Percentiles rank a stretch among this genome's conserved stretches.
Conservation (phyloP, 2,113 vertebrate species). For the Spea bombifrons region DNA sequence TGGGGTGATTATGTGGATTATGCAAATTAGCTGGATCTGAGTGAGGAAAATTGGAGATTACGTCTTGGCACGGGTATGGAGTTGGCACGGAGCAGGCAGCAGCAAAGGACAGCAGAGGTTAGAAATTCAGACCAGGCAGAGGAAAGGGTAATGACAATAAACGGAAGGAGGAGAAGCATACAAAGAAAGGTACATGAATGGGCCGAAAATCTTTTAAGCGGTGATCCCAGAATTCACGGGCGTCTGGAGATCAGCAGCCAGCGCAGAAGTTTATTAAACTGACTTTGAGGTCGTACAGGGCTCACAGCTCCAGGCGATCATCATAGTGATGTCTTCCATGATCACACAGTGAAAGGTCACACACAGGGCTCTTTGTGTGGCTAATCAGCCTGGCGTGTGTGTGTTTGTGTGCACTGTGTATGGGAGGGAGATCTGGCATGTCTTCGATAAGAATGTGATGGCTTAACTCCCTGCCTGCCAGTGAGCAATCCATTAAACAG, state of each 20-base stretch:
- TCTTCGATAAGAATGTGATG: too few species aligned
- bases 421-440: too few species aligned
- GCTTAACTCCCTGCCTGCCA: too few species aligned
- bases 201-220: background rate
- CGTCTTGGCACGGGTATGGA: conserved; percentile 67
- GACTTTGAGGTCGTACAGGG: background rate
- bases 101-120: conserved; percentile 38
- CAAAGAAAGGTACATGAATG: background rate
- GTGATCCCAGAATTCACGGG: background rate
- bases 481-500: too few species aligned
- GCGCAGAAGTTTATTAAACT: conserved; percentile 13
- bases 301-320: conserved; percentile 2
- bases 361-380: conserved; percentile 5
- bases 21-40: conserved; percentile 78
- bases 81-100: conserved; percentile 57
- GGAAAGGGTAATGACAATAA: background rate
- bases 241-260: background rate
- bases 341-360: conserved; percentile 28
- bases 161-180: background rate
- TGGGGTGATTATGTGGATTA: conserved; percentile 85
- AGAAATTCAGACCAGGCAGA: background rate
- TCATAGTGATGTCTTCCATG: conserved; percentile 7
- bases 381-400: background rate
- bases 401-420: too few species aligned
- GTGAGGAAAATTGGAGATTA: conserved; percentile 78